Conservation (phyloP, 2,797 vertebrate species). For the Pipistrellus pipistrellus region DNA sequence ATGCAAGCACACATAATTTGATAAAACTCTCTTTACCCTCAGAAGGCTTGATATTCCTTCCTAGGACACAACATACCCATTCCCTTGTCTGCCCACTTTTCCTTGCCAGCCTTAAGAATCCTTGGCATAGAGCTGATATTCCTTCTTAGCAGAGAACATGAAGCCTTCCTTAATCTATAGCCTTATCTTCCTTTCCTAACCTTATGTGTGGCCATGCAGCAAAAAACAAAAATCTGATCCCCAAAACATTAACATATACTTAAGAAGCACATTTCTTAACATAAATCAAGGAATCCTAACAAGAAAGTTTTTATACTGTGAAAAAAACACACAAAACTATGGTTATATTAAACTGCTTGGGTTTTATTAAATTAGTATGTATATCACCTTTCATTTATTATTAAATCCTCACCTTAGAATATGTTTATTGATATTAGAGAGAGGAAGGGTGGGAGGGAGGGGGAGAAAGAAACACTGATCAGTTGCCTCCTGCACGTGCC, state of each 20-base stretch:
- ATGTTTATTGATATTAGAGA: neutral
- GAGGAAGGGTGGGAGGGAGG: neutral
- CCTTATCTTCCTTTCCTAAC: neutral
- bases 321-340: neutral
- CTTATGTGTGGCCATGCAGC: neutral
- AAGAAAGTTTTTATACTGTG: neutral
- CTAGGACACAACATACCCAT: neutral
- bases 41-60: neutral
- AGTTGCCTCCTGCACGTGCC: neutral
- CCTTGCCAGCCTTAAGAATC: neutral
- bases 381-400: neutral
- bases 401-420: neutral
- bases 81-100: neutral
- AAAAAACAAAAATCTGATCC: conserved; percentile 37
- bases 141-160: neutral
- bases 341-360: neutral
- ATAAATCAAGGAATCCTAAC: conserved; percentile 38
- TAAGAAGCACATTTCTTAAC: conserved; percentile 34
- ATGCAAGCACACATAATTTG: neutral
- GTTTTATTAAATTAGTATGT: conserved; percentile 14
- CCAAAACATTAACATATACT: conserved; percentile 21
- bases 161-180: neutral
- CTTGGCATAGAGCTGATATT: neutral
- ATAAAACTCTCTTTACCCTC: neutral
- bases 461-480: neutral